These are phyloP conservation scores for Sebastes glaucus DNA, from an alignment of 2,797 vertebrate species.

Conservation along the genomic window DNA sequence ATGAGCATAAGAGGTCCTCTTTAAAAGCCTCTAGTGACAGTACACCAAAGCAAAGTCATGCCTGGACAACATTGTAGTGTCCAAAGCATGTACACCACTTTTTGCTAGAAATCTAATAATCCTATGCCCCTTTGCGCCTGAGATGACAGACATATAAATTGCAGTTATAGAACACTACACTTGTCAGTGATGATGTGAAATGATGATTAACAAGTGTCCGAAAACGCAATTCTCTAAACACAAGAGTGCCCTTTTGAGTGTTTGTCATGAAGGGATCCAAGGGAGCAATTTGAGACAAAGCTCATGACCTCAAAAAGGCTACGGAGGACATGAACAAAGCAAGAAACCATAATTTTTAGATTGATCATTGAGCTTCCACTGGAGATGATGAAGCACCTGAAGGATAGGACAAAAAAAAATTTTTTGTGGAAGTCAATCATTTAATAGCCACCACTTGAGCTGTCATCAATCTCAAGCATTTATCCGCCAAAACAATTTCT, in stretches of 20 bases:
- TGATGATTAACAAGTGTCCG: neutral
- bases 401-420: neutral
- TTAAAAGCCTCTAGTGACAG: neutral
- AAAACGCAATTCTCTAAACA: neutral
- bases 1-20: neutral
- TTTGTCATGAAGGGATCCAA: neutral
- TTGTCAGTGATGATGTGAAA: neutral
- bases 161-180: neutral
- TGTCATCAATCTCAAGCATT: conserved; percentile 31
- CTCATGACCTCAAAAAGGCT: neutral
- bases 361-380: neutral
- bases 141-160: neutral
- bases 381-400: conserved; percentile 5
- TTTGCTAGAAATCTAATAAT: neutral
- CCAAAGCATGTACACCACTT: neutral
- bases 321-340: neutral
- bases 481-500: conserved; percentile 36
- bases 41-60: neutral
- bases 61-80: neutral
- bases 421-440: conserved; percentile 12
- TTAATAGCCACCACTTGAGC: conserved; percentile 15
- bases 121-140: neutral
- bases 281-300: neutral
- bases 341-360: neutral
- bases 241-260: neutral